Base-by-base conservation (phyloP, 2,888 invertebrate genomes). In the Spilosoma lubricipeda region DNA sequence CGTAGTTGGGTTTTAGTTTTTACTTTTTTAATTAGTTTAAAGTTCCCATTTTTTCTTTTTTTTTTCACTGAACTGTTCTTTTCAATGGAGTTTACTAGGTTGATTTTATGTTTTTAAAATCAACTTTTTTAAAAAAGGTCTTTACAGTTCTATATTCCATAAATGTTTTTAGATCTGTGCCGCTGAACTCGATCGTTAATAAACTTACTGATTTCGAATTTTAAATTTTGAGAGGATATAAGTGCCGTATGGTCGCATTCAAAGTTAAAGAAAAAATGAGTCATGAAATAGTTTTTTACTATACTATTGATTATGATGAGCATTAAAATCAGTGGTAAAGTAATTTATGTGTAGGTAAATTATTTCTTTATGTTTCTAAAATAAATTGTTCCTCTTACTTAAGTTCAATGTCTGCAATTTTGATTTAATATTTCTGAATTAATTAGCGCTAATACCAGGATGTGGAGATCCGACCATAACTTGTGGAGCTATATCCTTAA, bases 1-100 rank as follows among this genome's bases (percentile, higher is more conserved):
- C n/a, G n/a, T n/a, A n/a, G n/a, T n/a, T n/a, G n/a, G n/a, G n/a
- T n/a, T n/a, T n/a, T n/a, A n/a, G n/a, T n/a, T n/a, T n/a, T n/a
- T n/a, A n/a, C n/a, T n/a, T n/a, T n/a, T n/a, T n/a, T n/a, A n/a
- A n/a, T n/a, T n/a, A n/a, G n/a, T n/a, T n/a, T n/a, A n/a, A n/a
- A 71, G 42, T 70, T 74, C 64, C 66, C 74, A 36, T 42, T 73
- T 74, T 72, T 71, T 65, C 65, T 66, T 66, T 39, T 39, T n/a
- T n/a, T n/a, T n/a, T n/a, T n/a, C n/a, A n/a, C n/a, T n/a, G n/a
- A n/a, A n/a, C n/a, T n/a, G n/a, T n/a, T n/a, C n/a, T n/a, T n/a
- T n/a, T n/a, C n/a, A n/a, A n/a, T n/a, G n/a, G n/a, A n/a, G n/a
- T n/a, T n/a, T n/a, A n/a, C n/a, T n/a, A n/a, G n/a, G n/a, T n/a